Conservation (phyloP, 2,113 vertebrate genomes). For the Zingel zingel region DNA sequence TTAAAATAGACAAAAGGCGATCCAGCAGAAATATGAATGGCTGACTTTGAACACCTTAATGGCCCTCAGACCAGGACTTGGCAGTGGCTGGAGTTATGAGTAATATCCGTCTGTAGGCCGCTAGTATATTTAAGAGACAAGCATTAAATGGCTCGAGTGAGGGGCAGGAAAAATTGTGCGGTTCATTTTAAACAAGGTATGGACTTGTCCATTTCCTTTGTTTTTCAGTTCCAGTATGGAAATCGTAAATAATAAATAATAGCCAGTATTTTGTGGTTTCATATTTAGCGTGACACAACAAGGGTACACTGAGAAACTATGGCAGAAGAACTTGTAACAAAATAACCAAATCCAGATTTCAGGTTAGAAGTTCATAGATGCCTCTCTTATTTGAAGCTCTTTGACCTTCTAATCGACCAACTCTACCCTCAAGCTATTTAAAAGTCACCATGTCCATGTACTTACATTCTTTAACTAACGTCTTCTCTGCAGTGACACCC, state of each 20-base stretch:
- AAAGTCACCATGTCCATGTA: conserved; percentile 42
- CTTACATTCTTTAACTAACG: conserved; percentile 19
- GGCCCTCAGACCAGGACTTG: conserved; percentile 81
- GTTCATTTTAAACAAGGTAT: conserved; percentile 69
- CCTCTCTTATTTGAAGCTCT: conserved; percentile 48
- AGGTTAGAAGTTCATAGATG: conserved; percentile 60
- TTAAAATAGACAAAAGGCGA: conserved; percentile 69
- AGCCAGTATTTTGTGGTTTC: conserved; percentile 53
- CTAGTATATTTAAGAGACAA: conserved; percentile 80
- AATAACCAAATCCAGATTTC: conserved; percentile 67
- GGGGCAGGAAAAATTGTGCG: conserved; percentile 60
- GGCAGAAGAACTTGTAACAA: conserved; percentile 35
- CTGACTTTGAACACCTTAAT: conserved; percentile 84
- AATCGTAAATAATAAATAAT: conserved; percentile 81
- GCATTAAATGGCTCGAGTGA: conserved; percentile 77
- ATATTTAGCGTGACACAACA: conserved; percentile 50
- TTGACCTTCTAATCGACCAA: conserved; percentile 58
- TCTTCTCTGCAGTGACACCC: conserved; percentile 54
- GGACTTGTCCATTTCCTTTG: conserved; percentile 63
- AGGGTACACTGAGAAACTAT: conserved; percentile 42
- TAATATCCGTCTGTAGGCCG: conserved; percentile 83
- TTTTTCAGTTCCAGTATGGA: conserved; percentile 62
- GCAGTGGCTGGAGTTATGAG: conserved; percentile 78
- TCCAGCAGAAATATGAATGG: conserved; percentile 82
- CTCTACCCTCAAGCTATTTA: conserved; percentile 30